phyloP scores from a whole-genome alignment of 1,140 invertebrate species.

The Aplysia californica region DNA sequence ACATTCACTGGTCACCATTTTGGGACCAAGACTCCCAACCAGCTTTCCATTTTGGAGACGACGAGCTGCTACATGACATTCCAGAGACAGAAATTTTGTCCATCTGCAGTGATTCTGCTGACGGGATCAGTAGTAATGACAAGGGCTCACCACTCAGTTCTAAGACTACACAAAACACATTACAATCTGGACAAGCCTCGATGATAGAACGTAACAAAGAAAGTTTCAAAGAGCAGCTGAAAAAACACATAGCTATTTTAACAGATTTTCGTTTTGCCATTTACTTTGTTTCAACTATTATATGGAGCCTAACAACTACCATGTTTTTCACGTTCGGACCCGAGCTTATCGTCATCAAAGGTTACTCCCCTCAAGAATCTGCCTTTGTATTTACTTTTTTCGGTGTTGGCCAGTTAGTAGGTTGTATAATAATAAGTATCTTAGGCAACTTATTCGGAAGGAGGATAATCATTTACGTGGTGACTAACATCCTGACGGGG shows the following conservation, averaged over 20 bases:
- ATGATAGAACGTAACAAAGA: no score
- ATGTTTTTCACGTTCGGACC: slow-evolving; percentile 43
- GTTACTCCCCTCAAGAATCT: slow-evolving; percentile 30
- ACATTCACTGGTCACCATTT: no score
- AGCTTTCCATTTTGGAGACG: no score
- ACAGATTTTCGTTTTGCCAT: slow-evolving; percentile 42
- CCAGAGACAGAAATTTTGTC: no score
- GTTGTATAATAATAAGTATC: slow-evolving; percentile 44
- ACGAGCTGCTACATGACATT: no score
- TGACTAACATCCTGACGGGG: slow-evolving; percentile 41
- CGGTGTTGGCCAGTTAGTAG: slow-evolving; percentile 43
- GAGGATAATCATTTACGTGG: slow-evolving; percentile 41
- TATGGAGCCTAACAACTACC: slow-evolving; percentile 49
- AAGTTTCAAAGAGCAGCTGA: neutral
- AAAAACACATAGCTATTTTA: slow-evolving; percentile 34
- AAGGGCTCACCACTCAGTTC: no score
- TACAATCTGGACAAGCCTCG: no score
- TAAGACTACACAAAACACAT: neutral
- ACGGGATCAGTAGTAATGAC: no score
- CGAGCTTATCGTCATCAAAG: slow-evolving; percentile 39
- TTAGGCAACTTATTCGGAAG: slow-evolving; percentile 43
- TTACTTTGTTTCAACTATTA: slow-evolving; percentile 46
- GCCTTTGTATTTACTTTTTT: slow-evolving; percentile 38
- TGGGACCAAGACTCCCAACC: no score
- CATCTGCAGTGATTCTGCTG: no score